Evolutionary conservation across 2,113 vertebrate species (phyloP), one percentile per base, ranked within the genome.

Genomic region (Cephalopholis sonnerati): DNA sequence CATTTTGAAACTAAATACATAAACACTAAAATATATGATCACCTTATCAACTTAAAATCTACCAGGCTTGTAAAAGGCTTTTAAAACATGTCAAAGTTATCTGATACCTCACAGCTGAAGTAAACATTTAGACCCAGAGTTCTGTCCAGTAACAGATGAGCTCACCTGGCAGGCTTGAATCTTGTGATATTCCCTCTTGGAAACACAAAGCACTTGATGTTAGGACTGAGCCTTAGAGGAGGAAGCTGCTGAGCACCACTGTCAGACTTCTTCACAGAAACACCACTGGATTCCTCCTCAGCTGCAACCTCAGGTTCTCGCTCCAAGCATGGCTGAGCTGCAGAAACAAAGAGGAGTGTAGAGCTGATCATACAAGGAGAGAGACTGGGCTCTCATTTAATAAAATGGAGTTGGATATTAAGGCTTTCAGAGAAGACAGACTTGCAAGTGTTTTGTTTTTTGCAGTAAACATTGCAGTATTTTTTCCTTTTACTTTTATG

Each of bases 171-270:
- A 20, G 96, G 94, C 59, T 91, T 95, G 80, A 99, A 99, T 69
- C 96, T 94, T 0, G 95, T 95, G 83, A 97, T 91, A 68, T 99
- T 95, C 0, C 96, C 96, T 93, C 93, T 96, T 17, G 97, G 95
- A 89, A 98, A 99, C 61, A 98, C 97, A 13, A 96, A 96, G 77
- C 98, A 99, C 85, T 90, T 96, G 76, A 99, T 96, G 84, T 96
- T 95, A 11, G 96, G 91, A 84, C 90, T 95, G 46, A 95, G 83
- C 66, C 50, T n/a, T 8, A 1, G 46, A 32, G 51, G 55, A 36
- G 85, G 16, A 0, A 17, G 6, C 16, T 50, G 71, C 44, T 81
- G 74, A 59, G 2, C 8, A 18, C 61, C 61, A 50, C 0, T 0
- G 1, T 69, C 78, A 27, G 39, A 54, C 48, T 32, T 72, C 24